Conservation (phyloP, 2,888 invertebrate species). For the Amiota communis region DNA sequence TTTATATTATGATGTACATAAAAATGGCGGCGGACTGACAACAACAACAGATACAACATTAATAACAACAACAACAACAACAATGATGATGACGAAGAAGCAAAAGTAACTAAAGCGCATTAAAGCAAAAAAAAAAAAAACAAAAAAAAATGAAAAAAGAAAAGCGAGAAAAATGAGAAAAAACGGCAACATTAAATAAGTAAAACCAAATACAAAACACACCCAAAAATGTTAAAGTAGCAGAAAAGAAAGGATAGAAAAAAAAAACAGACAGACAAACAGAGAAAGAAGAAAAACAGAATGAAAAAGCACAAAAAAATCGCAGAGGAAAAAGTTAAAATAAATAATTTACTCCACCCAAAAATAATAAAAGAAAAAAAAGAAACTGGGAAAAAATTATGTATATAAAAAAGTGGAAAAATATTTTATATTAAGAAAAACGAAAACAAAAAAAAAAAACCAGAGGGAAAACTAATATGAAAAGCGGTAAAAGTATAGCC, state of each 20-base stretch:
- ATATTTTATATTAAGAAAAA: too few species aligned
- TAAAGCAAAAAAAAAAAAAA: constrained; percentile 31
- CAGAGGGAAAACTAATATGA: too few species aligned
- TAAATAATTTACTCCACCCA: too few species aligned
- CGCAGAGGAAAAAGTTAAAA: constrained; percentile 32
- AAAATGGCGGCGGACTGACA: constrained; percentile 52
- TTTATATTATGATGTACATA: constrained; percentile 42
- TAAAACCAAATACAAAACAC: constrained; percentile 27
- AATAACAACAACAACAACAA: constrained; percentile 11
- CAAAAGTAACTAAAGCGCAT: constrained; percentile 16
- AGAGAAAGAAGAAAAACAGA: constrained; percentile 44
- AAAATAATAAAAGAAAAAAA: background rate
- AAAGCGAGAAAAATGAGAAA: constrained; percentile 6
- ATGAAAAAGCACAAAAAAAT: constrained; percentile 40
- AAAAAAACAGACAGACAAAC: constrained; percentile 50
- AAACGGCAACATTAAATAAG: background rate
- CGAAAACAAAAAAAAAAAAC: too few species aligned
- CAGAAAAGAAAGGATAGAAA: background rate
- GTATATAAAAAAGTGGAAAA: too few species aligned
- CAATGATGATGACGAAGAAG: constrained; percentile 20
- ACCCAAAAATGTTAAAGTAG: constrained; percentile 11
- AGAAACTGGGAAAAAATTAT: background rate
- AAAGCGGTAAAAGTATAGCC: too few species aligned
- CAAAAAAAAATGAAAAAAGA: constrained; percentile 37
- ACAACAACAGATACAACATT: background rate